These are phyloP conservation scores for Octodon degus DNA, from an alignment of 2,113 vertebrate genomes.

Conservation along the genomic window DNA sequence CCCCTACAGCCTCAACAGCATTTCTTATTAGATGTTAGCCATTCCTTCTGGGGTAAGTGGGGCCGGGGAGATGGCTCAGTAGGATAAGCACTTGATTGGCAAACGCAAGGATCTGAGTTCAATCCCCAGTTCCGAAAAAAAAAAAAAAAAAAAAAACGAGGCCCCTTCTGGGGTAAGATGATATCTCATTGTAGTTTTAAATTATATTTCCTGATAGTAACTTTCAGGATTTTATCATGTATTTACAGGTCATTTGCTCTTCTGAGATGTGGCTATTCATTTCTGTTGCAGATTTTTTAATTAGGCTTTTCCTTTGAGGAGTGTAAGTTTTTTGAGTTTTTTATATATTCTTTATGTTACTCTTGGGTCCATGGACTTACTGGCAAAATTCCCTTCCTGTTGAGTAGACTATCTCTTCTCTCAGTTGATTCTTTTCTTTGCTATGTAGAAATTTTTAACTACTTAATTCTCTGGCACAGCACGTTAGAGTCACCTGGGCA, in stretches of 20 bases:
- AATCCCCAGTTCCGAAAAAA: too few species aligned
- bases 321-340: not conserved
- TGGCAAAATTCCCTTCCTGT: not conserved
- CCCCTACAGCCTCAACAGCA: not conserved
- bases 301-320: not conserved
- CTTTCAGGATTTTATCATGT: not conserved
- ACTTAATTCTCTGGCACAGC: too few species aligned
- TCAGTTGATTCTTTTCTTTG: not conserved
- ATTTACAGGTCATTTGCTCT: not conserved
- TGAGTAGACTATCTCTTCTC: not conserved
- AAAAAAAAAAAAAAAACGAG: too few species aligned
- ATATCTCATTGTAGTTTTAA: not conserved
- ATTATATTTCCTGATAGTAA: not conserved
- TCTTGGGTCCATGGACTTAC: not conserved
- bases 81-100: too few species aligned
- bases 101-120: too few species aligned
- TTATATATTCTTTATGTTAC: not conserved
- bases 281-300: not conserved
- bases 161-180: not conserved
- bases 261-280: not conserved
- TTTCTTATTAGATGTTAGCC: not conserved
- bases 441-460: not conserved
- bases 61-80: too few species aligned
- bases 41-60: not conserved
- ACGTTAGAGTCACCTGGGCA: too few species aligned